Evolutionary conservation across 1,140 invertebrate species (phyloP), one percentile per base, ranked within the genome.

Genomic region (Saccostrea echinata): DNA sequence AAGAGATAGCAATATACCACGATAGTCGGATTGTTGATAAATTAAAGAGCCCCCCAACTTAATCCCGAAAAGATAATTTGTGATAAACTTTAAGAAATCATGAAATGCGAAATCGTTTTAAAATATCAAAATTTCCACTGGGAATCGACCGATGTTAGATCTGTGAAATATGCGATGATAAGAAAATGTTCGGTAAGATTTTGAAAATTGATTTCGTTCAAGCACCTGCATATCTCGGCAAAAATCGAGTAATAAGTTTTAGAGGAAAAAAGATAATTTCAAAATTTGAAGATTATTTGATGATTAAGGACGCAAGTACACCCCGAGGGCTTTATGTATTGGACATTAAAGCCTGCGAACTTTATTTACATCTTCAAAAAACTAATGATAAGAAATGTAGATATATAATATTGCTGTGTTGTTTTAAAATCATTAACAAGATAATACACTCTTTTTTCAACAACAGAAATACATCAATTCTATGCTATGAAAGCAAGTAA

Each of bases 71-170:
- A 76, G 30, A 76, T 76, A 76, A 76, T 76, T 76, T 30, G 27
- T 18, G 68, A 76, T 76, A 76, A 76, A 76, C 68, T 30, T 76
- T 71, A 76, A 83, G 43, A 83, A 83, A 52, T 83, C 21, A 24
- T 52, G 81, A 83, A 83, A 83, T 43, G 81, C 81, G 35, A 53
- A 83, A 83, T 83, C 81, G 81, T 51, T 83, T 53, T 52, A 53
- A 83, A 51, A 83, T 83, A 83, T 83, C 81, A 83, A 83, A 83
- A 53, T 83, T 83, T 83, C 81, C 43, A 52, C 18, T 2, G 81
- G 13, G 81, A 83, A 52, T 83, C 52, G 43, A 51, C 52, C 8
- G 68, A 33, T 76, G 68, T 76, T 76, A 76, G 68, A 76, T 76
- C 68, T 76, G 13, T 76, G 68, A 76, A 76, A 76, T 76, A 76